A percentile compares a stretch with the other conserved stretches of the same genome.
Conservation (phyloP, 2,113 vertebrate species). For the Platichthys flesus region DNA sequence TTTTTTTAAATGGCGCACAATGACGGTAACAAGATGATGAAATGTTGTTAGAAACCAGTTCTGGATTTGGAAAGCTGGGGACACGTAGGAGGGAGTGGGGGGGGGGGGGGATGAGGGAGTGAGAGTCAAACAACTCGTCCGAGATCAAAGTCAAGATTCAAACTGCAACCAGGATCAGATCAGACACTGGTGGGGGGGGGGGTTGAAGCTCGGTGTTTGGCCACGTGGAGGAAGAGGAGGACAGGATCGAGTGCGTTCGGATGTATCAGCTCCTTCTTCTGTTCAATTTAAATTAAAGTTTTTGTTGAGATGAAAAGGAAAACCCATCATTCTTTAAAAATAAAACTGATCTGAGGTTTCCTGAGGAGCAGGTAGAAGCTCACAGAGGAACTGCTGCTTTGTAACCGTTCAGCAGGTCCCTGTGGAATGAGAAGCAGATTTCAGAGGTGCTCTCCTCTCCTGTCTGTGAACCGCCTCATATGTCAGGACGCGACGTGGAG, state of each 20-base stretch:
- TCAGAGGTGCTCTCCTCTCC: conserved; percentile 25
- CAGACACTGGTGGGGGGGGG: too few species aligned
- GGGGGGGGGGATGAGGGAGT: too few species aligned
- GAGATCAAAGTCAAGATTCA: conserved; percentile 8
- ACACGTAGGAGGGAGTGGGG: conserved; percentile 29
- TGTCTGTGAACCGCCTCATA: conserved; percentile 71
- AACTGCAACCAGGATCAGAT: background rate
- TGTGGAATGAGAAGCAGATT: conserved; percentile 38
- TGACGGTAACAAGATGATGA: conserved; percentile 53
- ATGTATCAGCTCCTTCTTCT: too few species aligned
- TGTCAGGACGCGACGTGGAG: conserved; percentile 69
- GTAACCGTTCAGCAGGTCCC: conserved; percentile 26
- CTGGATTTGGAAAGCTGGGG: conserved; percentile 71
- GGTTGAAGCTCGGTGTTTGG: background rate
- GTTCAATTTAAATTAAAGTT: too few species aligned
- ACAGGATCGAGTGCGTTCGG: too few species aligned
- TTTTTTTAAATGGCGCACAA: conserved; percentile 47
- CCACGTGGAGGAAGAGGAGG: too few species aligned
- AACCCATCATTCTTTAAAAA: too few species aligned
- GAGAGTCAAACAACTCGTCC: conserved; percentile 35
- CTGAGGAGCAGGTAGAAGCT: background rate
- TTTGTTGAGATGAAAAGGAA: too few species aligned
- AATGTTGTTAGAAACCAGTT: conserved; percentile 72
- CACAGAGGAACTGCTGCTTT: background rate
- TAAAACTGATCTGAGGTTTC: too few species aligned